phyloP scores from a whole-genome alignment of 2,113 vertebrate species.

The Panthera leo region DNA sequence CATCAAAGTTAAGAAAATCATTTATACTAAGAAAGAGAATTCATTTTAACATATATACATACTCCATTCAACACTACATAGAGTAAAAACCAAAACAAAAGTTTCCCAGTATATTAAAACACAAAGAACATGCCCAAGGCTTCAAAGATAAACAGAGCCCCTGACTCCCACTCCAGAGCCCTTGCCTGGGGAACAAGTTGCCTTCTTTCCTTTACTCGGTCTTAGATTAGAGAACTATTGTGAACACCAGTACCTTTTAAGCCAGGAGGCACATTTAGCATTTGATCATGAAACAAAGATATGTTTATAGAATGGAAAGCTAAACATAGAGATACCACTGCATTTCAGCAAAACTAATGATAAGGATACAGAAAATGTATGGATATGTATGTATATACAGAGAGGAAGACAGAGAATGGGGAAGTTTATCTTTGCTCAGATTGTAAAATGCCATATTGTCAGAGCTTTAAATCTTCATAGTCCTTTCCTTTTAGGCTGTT shows the following conservation, averaged over 20 bases:
- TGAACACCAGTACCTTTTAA: background rate
- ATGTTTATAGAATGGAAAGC: background rate
- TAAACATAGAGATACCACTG: background rate
- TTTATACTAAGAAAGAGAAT: background rate
- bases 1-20: background rate
- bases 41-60: background rate
- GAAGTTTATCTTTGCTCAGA: background rate
- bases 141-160: background rate
- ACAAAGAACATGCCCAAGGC: background rate
- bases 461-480: background rate
- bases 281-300: background rate
- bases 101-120: background rate
- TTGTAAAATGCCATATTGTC: too few species aligned
- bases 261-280: background rate
- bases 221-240: background rate
- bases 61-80: background rate
- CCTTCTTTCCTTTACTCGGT: background rate
- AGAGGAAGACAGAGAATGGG: background rate
- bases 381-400: background rate
- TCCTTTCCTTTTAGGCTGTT: background rate
- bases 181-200: background rate
- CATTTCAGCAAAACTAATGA: background rate
- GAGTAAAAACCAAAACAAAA: background rate
- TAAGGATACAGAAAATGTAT: background rate
- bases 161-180: background rate